A percentile compares a stretch with the other conserved stretches of the same genome.
Evolutionary conservation across 2,113 vertebrate species (phyloP).

Genomic region (Craseonycteris thonglongyai): DNA sequence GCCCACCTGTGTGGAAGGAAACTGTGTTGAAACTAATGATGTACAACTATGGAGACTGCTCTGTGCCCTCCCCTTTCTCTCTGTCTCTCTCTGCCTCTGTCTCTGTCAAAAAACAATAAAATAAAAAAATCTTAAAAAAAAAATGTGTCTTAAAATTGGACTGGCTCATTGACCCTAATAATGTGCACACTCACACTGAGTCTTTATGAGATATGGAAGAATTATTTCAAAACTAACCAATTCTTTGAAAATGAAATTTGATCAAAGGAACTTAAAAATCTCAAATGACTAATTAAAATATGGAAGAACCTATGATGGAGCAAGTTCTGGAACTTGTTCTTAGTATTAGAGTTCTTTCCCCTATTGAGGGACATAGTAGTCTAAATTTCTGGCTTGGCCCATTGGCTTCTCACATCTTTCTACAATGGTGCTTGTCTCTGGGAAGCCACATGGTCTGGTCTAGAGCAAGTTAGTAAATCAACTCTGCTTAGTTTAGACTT

Average conservation of each 20-base stretch:
- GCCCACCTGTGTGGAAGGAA: too few species aligned
- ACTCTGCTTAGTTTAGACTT: background rate
- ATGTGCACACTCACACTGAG: background rate
- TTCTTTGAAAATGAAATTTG: conserved; percentile 3
- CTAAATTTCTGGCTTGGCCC: background rate
- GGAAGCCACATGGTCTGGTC: background rate
- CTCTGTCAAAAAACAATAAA: too few species aligned
- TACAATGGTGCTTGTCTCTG: background rate
- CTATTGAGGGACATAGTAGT: background rate
- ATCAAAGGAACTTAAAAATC: background rate
- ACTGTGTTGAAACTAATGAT: too few species aligned
- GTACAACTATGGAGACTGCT: too few species aligned
- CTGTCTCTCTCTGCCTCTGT: too few species aligned
- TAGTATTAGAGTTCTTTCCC: background rate
- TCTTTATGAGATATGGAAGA: background rate
- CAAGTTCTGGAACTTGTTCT: background rate
- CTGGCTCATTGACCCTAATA: background rate
- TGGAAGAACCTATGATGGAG: background rate
- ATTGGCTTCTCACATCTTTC: background rate
- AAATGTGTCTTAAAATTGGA: background rate
- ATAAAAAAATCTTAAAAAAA: too few species aligned
- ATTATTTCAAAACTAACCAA: background rate
- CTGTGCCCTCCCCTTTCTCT: too few species aligned
- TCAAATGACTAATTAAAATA: background rate
- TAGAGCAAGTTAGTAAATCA: background rate